These are phyloP conservation scores for Cetonia aurata DNA, from an alignment of 2,888 invertebrate species.

Conservation along the genomic window DNA sequence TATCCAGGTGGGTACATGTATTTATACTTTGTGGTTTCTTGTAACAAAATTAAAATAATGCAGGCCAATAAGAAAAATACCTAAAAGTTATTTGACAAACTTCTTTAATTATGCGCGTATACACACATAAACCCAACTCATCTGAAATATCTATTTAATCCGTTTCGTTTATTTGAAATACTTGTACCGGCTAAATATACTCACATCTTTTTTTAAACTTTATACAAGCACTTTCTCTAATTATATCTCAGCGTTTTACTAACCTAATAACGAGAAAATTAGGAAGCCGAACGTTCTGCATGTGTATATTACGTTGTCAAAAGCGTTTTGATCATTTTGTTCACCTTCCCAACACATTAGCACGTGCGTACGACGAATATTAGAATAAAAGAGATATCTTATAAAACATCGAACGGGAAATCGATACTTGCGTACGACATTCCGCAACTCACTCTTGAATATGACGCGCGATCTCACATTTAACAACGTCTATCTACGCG, in stretches of 20 bases:
- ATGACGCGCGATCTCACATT: conserved; percentile 24
- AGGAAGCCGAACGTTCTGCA: neutral
- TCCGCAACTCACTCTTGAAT: conserved; percentile 35
- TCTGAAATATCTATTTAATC: neutral
- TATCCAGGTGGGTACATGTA: no score
- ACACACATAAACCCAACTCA: neutral
- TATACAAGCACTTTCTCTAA: conserved; percentile 21
- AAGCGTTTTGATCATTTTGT: conserved; percentile 7
- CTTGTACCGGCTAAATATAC: conserved; percentile 21
- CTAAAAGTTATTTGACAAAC: no score
- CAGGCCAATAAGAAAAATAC: no score
- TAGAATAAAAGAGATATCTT: conserved; percentile 23
- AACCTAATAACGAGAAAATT: conserved; percentile 20
- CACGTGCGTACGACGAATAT: conserved; percentile 16
- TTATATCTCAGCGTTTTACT: conserved; percentile 16
- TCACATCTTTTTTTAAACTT: conserved; percentile 25
- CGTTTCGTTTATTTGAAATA: conserved; percentile 14
- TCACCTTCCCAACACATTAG: conserved; percentile 2
- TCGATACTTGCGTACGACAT: conserved; percentile 18
- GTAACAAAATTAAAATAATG: no score
- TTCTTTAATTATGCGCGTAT: no score
- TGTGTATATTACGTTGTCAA: neutral
- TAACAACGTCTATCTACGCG: conserved; percentile 21
- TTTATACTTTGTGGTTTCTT: no score
- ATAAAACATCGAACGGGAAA: conserved; percentile 10